Evolutionary conservation across 2,797 vertebrate species (phyloP).

Genomic region (Paedocypris micromegethes): DNA sequence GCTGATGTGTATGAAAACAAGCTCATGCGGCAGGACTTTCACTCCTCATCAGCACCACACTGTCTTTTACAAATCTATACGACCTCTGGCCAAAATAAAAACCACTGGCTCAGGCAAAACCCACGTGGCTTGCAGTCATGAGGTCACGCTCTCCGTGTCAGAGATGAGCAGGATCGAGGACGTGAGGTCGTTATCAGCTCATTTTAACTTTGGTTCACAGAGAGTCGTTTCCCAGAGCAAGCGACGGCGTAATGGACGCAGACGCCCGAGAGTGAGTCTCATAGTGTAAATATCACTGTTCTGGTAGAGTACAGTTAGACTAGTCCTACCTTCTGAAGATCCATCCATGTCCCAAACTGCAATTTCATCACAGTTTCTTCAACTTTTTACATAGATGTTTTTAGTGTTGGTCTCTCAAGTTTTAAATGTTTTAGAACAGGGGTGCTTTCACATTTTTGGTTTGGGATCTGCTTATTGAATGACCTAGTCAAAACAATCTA

Average conservation of each 20-base stretch:
- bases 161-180: constrained; percentile 14
- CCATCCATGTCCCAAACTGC: too few relatives aligned
- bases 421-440: too few relatives aligned
- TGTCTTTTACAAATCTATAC: background rate
- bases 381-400: too few relatives aligned
- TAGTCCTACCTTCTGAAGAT: too few relatives aligned
- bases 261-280: constrained; percentile 40
- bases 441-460: too few relatives aligned
- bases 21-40: constrained; percentile 5
- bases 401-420: too few relatives aligned
- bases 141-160: constrained; percentile 24
- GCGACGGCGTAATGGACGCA: constrained; percentile 16
- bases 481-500: too few relatives aligned
- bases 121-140: constrained; percentile 1
- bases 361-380: too few relatives aligned
- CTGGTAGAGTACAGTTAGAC: too few relatives aligned
- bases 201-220: constrained; percentile 38
- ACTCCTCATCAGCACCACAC: background rate
- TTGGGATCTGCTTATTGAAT: too few relatives aligned
- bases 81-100: constrained; percentile 14
- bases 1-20: background rate
- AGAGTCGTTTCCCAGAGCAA: constrained; percentile 60
- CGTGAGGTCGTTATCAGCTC: constrained; percentile 11
- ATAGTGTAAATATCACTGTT: too few relatives aligned
- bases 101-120: background rate